Percentiles rank a stretch among this genome's conserved stretches.
Evolutionary conservation across 2,888 invertebrate genomes (phyloP).

Genomic region (Tortrix viridana): DNA sequence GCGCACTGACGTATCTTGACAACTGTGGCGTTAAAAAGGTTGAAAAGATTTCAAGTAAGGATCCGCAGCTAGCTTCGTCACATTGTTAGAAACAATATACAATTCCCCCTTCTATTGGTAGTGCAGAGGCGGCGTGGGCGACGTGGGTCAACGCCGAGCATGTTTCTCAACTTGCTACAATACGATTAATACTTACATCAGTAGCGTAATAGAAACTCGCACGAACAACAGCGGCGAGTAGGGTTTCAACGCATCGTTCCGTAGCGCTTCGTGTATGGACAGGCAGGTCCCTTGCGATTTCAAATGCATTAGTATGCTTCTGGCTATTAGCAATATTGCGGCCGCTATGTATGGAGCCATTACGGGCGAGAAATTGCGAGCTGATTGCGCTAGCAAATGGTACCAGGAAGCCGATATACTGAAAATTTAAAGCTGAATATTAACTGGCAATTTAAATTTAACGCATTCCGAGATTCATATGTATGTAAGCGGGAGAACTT

Average conservation of each 20-base stretch:
- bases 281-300: conserved; percentile 59
- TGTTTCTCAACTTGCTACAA: background rate
- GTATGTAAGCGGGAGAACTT: too few species aligned
- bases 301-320: conserved; percentile 59
- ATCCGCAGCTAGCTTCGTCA: too few species aligned
- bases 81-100: too few species aligned
- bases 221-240: conserved; percentile 81
- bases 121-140: too few species aligned
- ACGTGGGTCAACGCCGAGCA: too few species aligned
- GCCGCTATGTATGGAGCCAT: conserved; percentile 87
- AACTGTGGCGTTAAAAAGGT: too few species aligned
- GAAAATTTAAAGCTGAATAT: too few species aligned
- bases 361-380: conserved; percentile 86
- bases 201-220: conserved; percentile 69
- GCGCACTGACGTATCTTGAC: too few species aligned
- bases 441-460: too few species aligned
- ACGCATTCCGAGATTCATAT: too few species aligned
- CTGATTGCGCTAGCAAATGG: conserved; percentile 85
- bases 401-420: conserved; percentile 85
- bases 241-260: conserved; percentile 83
- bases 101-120: too few species aligned
- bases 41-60: too few species aligned
- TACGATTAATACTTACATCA: conserved; percentile 69
- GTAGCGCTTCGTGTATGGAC: conserved; percentile 83
- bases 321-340: conserved; percentile 85